These are phyloP conservation scores for Campaea margaritaria DNA, from an alignment of 2,888 invertebrate genomes.

Conservation along the genomic window DNA sequence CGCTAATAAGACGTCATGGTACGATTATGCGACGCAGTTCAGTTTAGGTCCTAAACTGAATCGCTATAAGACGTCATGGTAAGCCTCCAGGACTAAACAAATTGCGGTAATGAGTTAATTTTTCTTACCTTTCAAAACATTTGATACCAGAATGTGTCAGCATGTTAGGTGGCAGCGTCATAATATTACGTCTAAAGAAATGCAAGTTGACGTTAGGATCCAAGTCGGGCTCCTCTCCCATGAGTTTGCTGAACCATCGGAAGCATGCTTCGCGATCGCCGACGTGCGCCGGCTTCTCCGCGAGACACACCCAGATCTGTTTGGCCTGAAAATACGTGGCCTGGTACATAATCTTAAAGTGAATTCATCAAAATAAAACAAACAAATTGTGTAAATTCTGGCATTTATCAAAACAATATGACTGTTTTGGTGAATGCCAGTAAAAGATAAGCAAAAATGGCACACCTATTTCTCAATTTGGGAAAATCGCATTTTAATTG, in stretches of 20 bases:
- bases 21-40: too few relatives aligned
- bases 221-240: constrained; percentile 98
- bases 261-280: constrained; percentile 98
- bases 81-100: too few relatives aligned
- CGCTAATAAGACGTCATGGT: too few relatives aligned
- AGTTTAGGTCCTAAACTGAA: too few relatives aligned
- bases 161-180: constrained; percentile 95
- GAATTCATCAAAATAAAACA: constrained; percentile 23
- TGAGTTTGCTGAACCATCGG: constrained; percentile 98
- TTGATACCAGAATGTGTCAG: constrained; percentile 98
- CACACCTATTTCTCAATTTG: background rate
- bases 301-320: constrained; percentile 98
- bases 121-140: constrained; percentile 88
- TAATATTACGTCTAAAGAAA: constrained; percentile 97
- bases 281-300: constrained; percentile 96
- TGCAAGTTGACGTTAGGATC: constrained; percentile 98
- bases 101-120: too few relatives aligned
- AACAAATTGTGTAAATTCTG: constrained; percentile 14
- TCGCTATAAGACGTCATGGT: too few relatives aligned
- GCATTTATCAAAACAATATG: constrained; percentile 7
- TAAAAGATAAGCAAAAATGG: constrained; percentile 13
- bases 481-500: background rate
- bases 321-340: constrained; percentile 86
- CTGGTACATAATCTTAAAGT: constrained; percentile 21
- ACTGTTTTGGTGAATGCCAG: constrained; percentile 5